Evolutionary conservation across 1,140 invertebrate species (phyloP), one percentile per base, ranked within the genome.

Genomic region (Matsumurasca onukii): DNA sequence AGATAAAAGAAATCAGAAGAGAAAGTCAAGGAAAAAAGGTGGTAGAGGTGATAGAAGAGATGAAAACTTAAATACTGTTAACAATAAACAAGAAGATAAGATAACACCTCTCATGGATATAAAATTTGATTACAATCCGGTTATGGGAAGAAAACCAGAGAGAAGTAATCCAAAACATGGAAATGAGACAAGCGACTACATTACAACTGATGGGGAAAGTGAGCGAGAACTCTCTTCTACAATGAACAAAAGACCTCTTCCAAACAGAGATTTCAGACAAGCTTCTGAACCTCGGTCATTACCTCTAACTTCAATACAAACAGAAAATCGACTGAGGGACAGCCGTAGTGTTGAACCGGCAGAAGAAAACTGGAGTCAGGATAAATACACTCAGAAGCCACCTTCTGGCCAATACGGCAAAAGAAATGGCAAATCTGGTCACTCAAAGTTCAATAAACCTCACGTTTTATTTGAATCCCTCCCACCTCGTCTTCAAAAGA

Each of bases 281-380:
- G 82, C 81, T 62, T 85, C 84, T 3, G 84, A 85, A 72, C 82
- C 84, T 39, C 77, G 82, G 65, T 78, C 75, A 73, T 73, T 77
- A 71, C 75, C 76, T 70, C 72, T 73, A 69, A 78, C 77, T 31
- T 76, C 78, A 57, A 59, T 71, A 55, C 77, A 77, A 63, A 78
- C 78, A 70, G 74, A 76, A 55, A 78, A 80, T 75, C 77, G 81
- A 48, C 78, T 76, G 25, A 75, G 84, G 68, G 84, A 86, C 70
- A 82, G 83, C 61, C 77, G 83, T 48, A 86, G 83, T 71, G 79
- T 84, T 2, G 84, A 85, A 74, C 82, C 83, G 2, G 68, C 73
- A 20, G 75, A 76, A n/a, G 75, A 77, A 70, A 52, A 72, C 2
- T 84, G 84, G 72, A 78, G 80, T 72, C 80, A 80, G 70, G 76